Evolutionary conservation across 2,888 invertebrate genomes (phyloP).

Genomic region (Boloria selene): DNA sequence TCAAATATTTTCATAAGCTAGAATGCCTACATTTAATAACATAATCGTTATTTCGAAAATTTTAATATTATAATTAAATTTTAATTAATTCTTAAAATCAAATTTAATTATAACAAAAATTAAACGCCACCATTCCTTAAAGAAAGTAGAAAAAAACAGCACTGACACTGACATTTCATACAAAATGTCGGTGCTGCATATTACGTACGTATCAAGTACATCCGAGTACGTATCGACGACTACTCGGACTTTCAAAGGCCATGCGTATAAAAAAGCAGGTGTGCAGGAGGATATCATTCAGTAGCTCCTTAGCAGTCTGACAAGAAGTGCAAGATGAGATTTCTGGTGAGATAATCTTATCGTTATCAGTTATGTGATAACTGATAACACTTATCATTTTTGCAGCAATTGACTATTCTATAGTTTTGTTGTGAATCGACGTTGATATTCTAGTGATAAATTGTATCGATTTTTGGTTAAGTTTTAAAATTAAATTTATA

Average conservation of each 20-base stretch:
- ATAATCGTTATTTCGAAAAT: too few relatives aligned
- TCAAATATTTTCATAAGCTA: too few relatives aligned
- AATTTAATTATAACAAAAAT: not conserved
- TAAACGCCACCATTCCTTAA: not conserved
- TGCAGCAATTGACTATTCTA: too few relatives aligned
- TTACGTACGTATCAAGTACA: constrained; percentile 35
- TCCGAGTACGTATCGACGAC: constrained; percentile 40
- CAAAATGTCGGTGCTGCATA: constrained; percentile 40
- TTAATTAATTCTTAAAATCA: not conserved
- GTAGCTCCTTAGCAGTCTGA: constrained; percentile 79
- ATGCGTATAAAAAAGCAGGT: constrained; percentile 68
- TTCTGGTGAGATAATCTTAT: constrained; percentile 64
- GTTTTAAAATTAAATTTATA: too few relatives aligned
- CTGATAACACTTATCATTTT: constrained; percentile 36
- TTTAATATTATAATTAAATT: too few relatives aligned
- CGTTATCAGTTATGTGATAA: constrained; percentile 39
- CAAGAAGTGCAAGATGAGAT: constrained; percentile 81
- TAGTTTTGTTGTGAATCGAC: too few relatives aligned
- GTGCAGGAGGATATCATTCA: constrained; percentile 62
- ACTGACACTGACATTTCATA: constrained; percentile 27
- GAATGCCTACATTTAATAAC: too few relatives aligned
- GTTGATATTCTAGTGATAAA: too few relatives aligned
- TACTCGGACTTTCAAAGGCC: constrained; percentile 47
- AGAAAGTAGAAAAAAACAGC: constrained; percentile 18
- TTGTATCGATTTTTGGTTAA: too few relatives aligned